A percentile compares a stretch with the other conserved stretches of the same genome.
phyloP scores from a whole-genome alignment of 2,797 vertebrate genomes.

The Oreochromis grahami region DNA sequence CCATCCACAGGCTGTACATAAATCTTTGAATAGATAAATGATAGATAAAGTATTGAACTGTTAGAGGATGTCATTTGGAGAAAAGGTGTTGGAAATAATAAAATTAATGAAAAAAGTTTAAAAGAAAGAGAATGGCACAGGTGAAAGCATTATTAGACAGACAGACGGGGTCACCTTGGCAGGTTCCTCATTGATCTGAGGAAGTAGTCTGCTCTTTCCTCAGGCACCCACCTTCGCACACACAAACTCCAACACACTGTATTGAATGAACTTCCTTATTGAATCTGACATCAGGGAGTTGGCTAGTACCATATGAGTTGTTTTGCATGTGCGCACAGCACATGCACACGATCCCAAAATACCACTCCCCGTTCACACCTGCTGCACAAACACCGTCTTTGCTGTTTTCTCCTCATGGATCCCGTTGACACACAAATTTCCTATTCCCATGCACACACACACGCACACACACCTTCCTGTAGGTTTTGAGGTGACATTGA shows the following conservation, averaged over 20 bases:
- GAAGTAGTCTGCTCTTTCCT: constrained; percentile 33
- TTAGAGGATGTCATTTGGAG: not conserved
- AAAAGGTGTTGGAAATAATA: not conserved
- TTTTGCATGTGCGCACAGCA: not conserved
- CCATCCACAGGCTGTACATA: not conserved
- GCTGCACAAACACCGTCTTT: not conserved
- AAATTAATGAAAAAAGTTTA: not conserved
- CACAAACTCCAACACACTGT: constrained; percentile 20
- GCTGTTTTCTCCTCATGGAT: not conserved
- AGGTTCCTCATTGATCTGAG: constrained; percentile 85
- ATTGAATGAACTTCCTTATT: constrained; percentile 86
- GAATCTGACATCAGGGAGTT: constrained; percentile 84
- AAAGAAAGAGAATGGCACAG: not conserved
- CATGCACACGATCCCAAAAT: not conserved
- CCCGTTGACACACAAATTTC: constrained; percentile 61
- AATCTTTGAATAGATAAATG: not conserved
- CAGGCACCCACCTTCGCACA: constrained; percentile 49
- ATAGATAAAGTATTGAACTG: not conserved
- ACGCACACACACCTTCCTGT: constrained; percentile 79
- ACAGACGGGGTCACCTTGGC: constrained; percentile 84
- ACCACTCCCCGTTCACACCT: not conserved
- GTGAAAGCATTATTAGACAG: not conserved
- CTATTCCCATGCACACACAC: constrained; percentile 73
- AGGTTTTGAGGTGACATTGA: constrained; percentile 89
- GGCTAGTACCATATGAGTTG: constrained; percentile 13